phyloP scores from a whole-genome alignment of 2,113 vertebrate species.

The Phalacrocorax pelagicus region DNA sequence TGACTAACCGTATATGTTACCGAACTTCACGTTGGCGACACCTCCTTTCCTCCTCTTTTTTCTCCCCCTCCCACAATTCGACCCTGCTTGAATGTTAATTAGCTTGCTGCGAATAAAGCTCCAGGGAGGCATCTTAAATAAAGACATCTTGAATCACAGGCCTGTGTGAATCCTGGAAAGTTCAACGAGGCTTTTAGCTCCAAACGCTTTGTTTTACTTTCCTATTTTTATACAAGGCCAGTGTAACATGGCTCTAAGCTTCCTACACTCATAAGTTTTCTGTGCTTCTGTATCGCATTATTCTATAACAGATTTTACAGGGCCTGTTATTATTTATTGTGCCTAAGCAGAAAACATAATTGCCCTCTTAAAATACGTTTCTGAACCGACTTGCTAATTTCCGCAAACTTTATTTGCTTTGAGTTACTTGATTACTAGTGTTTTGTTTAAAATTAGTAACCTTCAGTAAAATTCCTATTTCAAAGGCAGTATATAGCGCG shows the following conservation, averaged over 20 bases:
- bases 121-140: constrained; percentile 55
- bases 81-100: constrained; percentile 71
- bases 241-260: neutral
- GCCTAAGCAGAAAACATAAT: constrained; percentile 59
- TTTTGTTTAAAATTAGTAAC: constrained; percentile 20
- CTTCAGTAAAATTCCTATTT: neutral
- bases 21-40: constrained; percentile 55
- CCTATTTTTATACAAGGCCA: constrained; percentile 4
- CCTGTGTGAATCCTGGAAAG: constrained; percentile 39
- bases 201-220: constrained; percentile 43
- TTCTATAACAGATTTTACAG: constrained; percentile 43
- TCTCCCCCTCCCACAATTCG: constrained; percentile 25
- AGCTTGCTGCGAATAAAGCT: constrained; percentile 49
- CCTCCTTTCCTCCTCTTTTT: constrained; percentile 5
- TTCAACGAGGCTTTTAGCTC: constrained; percentile 36
- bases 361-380: constrained; percentile 47
- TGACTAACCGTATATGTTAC: constrained; percentile 3
- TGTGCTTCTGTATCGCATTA: constrained; percentile 36
- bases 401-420: constrained; percentile 46
- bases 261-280: neutral
- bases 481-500: neutral
- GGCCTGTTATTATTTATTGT: constrained; percentile 51
- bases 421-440: neutral
- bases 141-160: constrained; percentile 61
- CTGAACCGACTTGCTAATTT: constrained; percentile 46